phyloP scores from a whole-genome alignment of 2,113 vertebrate genomes.

The Nannospalax galili region DNA sequence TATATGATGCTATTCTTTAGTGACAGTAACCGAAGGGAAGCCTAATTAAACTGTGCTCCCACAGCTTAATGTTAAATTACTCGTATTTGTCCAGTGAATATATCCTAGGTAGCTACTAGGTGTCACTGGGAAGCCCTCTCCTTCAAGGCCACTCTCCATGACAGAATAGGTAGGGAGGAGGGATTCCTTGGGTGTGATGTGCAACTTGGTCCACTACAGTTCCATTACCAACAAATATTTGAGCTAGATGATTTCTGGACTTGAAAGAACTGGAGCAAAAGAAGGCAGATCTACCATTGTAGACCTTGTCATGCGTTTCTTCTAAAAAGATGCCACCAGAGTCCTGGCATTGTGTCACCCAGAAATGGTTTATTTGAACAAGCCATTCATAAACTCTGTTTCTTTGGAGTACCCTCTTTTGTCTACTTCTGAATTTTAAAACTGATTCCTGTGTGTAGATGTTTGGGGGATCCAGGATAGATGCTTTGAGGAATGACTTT shows the following conservation, averaged over 20 bases:
- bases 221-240: not conserved
- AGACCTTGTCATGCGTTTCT: not conserved
- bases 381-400: not conserved
- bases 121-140: not conserved
- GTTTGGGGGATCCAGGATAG: not conserved
- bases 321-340: not conserved
- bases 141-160: not conserved
- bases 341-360: not conserved
- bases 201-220: not conserved
- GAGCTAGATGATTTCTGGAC: not conserved
- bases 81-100: not conserved
- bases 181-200: accelerated
- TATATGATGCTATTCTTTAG: not conserved
- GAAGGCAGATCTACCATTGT: not conserved
- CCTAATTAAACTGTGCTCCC: not conserved
- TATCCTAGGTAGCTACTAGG: not conserved
- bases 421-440: not conserved
- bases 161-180: not conserved
- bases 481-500: no score
- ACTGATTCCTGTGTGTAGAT: not conserved
- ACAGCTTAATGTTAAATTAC: not conserved
- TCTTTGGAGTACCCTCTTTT: not conserved
- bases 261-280: conserved; percentile 26
- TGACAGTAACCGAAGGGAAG: not conserved
- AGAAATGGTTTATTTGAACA: not conserved